Conservation (phyloP, 2,888 invertebrate species). For the Hartigia nigra region DNA sequence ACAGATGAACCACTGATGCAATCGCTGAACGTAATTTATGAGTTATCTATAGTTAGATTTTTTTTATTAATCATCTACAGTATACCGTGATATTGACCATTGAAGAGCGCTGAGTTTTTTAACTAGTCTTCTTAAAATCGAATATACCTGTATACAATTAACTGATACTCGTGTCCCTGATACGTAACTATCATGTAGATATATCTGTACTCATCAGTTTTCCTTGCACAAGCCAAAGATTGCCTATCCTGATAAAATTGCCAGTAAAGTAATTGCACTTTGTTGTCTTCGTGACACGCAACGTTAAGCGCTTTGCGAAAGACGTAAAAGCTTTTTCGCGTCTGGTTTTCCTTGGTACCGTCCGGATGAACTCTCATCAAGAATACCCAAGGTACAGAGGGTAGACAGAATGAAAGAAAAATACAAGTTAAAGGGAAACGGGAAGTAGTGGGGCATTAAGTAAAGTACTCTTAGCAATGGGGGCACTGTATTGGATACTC, state of each 20-base stretch:
- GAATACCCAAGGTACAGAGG: neutral
- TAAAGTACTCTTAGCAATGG: neutral
- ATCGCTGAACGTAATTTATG: neutral
- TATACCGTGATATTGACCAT: neutral
- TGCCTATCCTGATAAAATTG: neutral
- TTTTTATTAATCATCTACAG: neutral
- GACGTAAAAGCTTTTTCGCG: constrained; percentile 1
- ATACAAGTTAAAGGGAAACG: neutral
- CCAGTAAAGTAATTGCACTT: neutral
- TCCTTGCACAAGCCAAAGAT: neutral
- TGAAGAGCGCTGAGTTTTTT: neutral
- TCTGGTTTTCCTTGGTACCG: neutral
- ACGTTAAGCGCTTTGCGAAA: neutral
- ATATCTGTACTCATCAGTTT: neutral
- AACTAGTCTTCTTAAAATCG: neutral
- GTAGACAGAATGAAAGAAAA: neutral
- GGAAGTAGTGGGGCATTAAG: neutral
- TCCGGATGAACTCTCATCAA: neutral
- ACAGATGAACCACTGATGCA: neutral
- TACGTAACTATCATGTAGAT: neutral
- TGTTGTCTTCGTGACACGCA: neutral
- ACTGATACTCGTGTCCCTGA: neutral
- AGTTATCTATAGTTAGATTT: neutral
- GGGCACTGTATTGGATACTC: neutral
- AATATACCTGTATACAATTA: neutral